These are phyloP conservation scores for Syngnathus scovelli DNA, from an alignment of 2,113 vertebrate species.

Conservation along the genomic window DNA sequence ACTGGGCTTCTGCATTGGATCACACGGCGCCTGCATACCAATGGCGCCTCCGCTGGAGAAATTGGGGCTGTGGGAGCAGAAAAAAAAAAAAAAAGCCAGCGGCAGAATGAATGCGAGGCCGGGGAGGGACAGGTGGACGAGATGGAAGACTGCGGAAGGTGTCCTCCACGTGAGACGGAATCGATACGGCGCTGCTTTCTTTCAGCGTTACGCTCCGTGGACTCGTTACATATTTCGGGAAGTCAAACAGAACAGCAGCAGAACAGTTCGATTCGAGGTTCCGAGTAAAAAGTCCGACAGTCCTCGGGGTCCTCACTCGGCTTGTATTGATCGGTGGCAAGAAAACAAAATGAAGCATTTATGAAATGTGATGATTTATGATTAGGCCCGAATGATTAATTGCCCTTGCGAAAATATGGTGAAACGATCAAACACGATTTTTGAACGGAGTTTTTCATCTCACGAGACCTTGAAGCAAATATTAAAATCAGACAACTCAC, in stretches of 20 bases:
- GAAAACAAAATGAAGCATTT: too few species aligned
- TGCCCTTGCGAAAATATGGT: too few species aligned
- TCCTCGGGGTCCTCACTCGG: too few species aligned
- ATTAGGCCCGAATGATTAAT: too few species aligned
- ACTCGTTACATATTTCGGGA: neutral
- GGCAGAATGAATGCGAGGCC: constrained; percentile 27
- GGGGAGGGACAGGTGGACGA: neutral
- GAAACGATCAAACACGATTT: too few species aligned
- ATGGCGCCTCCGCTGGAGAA: constrained; percentile 46
- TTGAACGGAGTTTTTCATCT: too few species aligned
- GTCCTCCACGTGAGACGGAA: neutral
- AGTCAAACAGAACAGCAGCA: neutral
- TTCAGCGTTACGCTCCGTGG: neutral
- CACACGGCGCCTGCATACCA: constrained; percentile 62
- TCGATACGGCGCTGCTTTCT: neutral
- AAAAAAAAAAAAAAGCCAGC: constrained; percentile 1
- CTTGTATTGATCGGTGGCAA: too few species aligned
- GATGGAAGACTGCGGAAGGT: neutral
- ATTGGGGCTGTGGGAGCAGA: constrained; percentile 43
- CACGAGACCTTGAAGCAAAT: too few species aligned
- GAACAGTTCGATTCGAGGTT: neutral
- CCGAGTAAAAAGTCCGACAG: neutral
- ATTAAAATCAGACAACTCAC: too few species aligned
- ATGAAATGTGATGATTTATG: too few species aligned
- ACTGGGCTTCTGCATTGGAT: constrained; percentile 56